These are phyloP conservation scores for Anthoptus insignis DNA, from an alignment of 2,888 invertebrate genomes.

Conservation along the genomic window DNA sequence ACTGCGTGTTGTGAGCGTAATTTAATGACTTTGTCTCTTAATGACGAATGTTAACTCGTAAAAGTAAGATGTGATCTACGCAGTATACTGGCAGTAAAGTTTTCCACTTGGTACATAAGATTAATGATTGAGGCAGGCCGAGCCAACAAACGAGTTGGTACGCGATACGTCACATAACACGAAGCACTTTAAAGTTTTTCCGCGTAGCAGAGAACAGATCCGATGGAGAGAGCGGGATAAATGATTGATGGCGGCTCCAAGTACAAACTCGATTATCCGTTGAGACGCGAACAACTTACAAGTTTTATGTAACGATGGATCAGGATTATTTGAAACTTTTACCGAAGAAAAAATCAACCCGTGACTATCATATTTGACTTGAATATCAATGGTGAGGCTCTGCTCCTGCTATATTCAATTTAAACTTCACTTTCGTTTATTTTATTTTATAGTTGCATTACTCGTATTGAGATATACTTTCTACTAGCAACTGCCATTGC, in stretches of 20 bases:
- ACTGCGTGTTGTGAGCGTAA: too few relatives aligned
- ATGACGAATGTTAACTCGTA: neutral
- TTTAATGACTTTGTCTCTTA: neutral
- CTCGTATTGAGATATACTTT: too few relatives aligned
- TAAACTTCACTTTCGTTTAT: neutral
- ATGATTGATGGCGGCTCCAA: conserved; percentile 86
- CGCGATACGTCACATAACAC: conserved; percentile 74
- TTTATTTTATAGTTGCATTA: too few relatives aligned
- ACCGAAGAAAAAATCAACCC: conserved; percentile 77
- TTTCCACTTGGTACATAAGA: conserved; percentile 34
- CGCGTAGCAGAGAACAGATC: conserved; percentile 64
- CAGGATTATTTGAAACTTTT: conserved; percentile 83
- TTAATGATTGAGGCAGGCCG: conserved; percentile 59
- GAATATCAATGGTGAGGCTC: conserved; percentile 76
- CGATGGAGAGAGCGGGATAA: conserved; percentile 76
- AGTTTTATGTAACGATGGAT: conserved; percentile 87
- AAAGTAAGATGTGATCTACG: neutral
- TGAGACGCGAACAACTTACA: conserved; percentile 86
- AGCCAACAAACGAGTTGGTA: conserved; percentile 58
- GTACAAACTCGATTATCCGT: conserved; percentile 87
- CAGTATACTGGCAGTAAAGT: conserved; percentile 16
- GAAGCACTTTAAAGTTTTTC: conserved; percentile 83
- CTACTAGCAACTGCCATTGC: too few relatives aligned
- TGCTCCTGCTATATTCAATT: conserved; percentile 28
- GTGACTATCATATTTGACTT: conserved; percentile 82